Conservation (phyloP, 2,888 invertebrate species). For the Operophtera brumata region DNA sequence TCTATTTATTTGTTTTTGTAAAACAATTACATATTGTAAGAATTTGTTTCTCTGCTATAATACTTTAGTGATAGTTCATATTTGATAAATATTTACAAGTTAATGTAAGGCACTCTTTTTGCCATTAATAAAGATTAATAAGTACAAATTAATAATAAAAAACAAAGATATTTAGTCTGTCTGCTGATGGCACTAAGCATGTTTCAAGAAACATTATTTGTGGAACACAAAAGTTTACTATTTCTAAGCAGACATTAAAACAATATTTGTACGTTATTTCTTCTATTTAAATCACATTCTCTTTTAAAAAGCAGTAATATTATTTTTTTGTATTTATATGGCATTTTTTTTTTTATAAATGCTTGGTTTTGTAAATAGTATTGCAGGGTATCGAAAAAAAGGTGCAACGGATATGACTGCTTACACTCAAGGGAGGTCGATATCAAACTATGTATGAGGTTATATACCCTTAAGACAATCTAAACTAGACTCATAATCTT, state of each 20-base stretch:
- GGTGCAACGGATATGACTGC: not conserved
- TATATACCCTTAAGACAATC: too few species aligned
- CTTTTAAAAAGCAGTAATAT: conserved; percentile 36
- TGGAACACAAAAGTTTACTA: conserved; percentile 69
- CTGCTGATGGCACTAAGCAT: conserved; percentile 75
- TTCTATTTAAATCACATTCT: conserved; percentile 61
- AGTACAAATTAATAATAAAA: conserved; percentile 72
- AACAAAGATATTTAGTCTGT: conserved; percentile 68
- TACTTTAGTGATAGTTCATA: conserved; percentile 57
- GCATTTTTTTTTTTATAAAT: conserved; percentile 49
- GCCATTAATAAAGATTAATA: conserved; percentile 62
- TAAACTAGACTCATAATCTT: too few species aligned
- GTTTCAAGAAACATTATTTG: conserved; percentile 62
- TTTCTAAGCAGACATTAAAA: conserved; percentile 64
- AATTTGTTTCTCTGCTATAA: conserved; percentile 63
- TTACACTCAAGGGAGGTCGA: not conserved
- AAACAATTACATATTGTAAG: conserved; percentile 65
- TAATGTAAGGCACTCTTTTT: conserved; percentile 72
- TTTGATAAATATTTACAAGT: conserved; percentile 69
- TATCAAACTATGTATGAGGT: not conserved
- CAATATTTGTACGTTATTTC: conserved; percentile 70
- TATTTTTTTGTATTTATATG: conserved; percentile 42
- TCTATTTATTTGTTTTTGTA: conserved; percentile 71
- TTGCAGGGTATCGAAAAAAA: not conserved
- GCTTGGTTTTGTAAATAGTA: conserved; percentile 40